Evolutionary conservation across 2,113 vertebrate genomes (phyloP), one percentile per base, ranked within the genome.

Genomic region (Protobothrops flavoviridis): DNA sequence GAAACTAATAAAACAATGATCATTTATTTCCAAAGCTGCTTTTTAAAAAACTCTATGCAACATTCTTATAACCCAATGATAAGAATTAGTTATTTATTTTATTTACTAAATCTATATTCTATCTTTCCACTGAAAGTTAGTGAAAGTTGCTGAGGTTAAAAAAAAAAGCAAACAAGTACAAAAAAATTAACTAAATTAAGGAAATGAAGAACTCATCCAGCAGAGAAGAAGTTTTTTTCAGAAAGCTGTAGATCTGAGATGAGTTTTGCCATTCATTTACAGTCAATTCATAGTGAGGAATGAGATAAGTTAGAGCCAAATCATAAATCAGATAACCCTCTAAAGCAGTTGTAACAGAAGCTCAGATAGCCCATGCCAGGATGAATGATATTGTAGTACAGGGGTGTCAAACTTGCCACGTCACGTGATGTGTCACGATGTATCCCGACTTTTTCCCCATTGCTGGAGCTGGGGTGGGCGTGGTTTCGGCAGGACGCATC

Each of bases 381-480:
- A 33, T 33, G n/a, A 74, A 13, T 74, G 12, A 74, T n/a, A 69
- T 3, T 29, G 21, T 29, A 64, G 48, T 50, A 50, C 48, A 50
- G 48, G 48, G 48, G 48, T 50, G 48, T 50, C 48, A 50, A 50
- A 50, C 48, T 8, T 0, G 48, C 48, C 48, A 50, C 8, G 8
- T 50, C 48, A 50, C 8, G 48, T 50, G 48, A 50, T 1, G 7
- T 50, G 8, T 50, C 48, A 50, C 8, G 8, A 50, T 0, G 7
- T 50, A 50, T 50, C 1, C 0, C 8, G 1, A 9, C 48, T 50
- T 1, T 1, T 1, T 1, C 48, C 48, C 48, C 48, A 9, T 50
- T 50, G 48, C 48, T 9, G 48, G 48, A 50, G 48, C 48, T 50
- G 48, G 48, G 48, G 48, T 50, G 48, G 7, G 48, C 1, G 8